A percentile compares a stretch with the other conserved stretches of the same genome.
Evolutionary conservation across 2,888 invertebrate species (phyloP).

Genomic region (Protonemura montana): DNA sequence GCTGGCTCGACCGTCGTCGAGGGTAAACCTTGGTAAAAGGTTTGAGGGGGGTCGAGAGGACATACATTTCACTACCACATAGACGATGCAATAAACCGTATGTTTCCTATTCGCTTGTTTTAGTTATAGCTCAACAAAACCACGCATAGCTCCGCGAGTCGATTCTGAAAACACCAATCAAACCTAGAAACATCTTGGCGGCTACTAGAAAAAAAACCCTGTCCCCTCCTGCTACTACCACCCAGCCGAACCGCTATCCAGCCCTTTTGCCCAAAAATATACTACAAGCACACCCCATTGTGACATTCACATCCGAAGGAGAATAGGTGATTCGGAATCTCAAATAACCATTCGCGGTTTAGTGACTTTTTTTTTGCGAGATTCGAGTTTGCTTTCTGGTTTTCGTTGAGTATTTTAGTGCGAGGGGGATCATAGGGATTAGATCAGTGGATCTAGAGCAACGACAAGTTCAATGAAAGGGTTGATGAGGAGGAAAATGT

Average conservation of each 20-base stretch:
- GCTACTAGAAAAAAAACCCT: background rate
- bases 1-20: background rate
- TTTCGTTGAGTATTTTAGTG: no score
- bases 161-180: conserved; percentile 49
- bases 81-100: conserved; percentile 41
- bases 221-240: background rate
- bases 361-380: background rate
- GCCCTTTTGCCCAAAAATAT: background rate
- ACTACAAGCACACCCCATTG: conserved; percentile 9
- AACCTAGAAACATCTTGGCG: conserved; percentile 42
- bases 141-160: conserved; percentile 24
- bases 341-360: conserved; percentile 28
- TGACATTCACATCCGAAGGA: background rate
- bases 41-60: background rate
- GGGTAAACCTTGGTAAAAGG: background rate
- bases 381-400: no score
- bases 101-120: conserved; percentile 48
- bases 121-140: conserved; percentile 49
- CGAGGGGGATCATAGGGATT: no score
- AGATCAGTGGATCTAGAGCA: no score
- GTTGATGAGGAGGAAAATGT: no score
- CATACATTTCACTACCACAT: conserved; percentile 40
- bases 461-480: no score
- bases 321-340: conserved; percentile 1
- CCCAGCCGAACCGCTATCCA: background rate